A percentile compares a stretch with the other conserved stretches of the same genome.
Conservation (phyloP, 2,113 vertebrate genomes). For the Entelurus aequoreus region DNA sequence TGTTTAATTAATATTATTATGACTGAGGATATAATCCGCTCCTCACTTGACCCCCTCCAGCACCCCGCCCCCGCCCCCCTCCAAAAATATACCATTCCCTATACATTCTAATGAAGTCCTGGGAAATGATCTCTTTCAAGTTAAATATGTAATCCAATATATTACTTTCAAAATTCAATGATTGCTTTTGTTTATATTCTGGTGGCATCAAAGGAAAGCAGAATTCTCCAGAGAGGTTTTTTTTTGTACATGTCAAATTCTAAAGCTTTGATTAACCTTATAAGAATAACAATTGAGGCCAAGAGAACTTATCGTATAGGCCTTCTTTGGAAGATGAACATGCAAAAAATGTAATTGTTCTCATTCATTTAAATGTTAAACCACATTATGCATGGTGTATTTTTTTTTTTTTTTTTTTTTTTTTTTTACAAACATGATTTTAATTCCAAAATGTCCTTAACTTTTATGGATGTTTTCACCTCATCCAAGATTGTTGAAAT, state of each 20-base stretch:
- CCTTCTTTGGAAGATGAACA: slow-evolving; percentile 51
- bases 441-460: too few relatives aligned
- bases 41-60: slow-evolving; percentile 95
- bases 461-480: too few relatives aligned
- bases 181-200: slow-evolving; percentile 76
- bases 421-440: too few relatives aligned
- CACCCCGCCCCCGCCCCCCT: slow-evolving; percentile 52
- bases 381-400: not conserved
- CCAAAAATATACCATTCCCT: slow-evolving; percentile 81
- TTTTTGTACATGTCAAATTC: slow-evolving; percentile 98
- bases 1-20: slow-evolving; percentile 99
- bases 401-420: too few relatives aligned
- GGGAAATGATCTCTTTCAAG: slow-evolving; percentile 81
- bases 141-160: slow-evolving; percentile 63
- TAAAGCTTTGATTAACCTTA: slow-evolving; percentile 98
- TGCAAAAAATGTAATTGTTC: not conserved
- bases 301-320: slow-evolving; percentile 37
- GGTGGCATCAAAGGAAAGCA: slow-evolving; percentile 67
- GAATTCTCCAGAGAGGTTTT: slow-evolving; percentile 96
- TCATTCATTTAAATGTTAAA: not conserved
- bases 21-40: slow-evolving; percentile 99
- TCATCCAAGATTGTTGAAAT: slow-evolving; percentile 1
- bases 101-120: slow-evolving; percentile 85
- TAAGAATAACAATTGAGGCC: slow-evolving; percentile 87
- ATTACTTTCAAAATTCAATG: slow-evolving; percentile 80